phyloP scores from a whole-genome alignment of 1,140 invertebrate species.

The Sycophaga agraensis region DNA sequence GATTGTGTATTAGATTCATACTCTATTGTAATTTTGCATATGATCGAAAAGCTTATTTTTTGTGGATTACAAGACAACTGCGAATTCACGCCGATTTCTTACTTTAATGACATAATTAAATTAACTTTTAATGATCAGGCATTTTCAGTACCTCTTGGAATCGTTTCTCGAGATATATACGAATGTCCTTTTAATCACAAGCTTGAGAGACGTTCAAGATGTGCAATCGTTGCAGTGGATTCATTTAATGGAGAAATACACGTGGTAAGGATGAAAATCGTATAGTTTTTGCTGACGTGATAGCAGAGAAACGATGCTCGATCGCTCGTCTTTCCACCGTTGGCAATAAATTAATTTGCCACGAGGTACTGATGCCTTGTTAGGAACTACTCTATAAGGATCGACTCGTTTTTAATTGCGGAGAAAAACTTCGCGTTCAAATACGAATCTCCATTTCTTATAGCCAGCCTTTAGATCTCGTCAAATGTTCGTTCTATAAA shows the following conservation, averaged over 20 bases:
- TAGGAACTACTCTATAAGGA: slow-evolving; percentile 32
- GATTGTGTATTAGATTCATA: too few species aligned
- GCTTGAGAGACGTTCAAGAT: too few species aligned
- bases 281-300: neutral
- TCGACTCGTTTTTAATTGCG: slow-evolving; percentile 33
- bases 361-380: slow-evolving; percentile 32
- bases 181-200: too few species aligned
- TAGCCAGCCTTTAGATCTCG: neutral
- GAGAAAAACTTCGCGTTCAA: slow-evolving; percentile 14
- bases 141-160: too few species aligned
- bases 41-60: too few species aligned
- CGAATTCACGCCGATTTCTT: too few species aligned
- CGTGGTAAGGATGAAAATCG: neutral
- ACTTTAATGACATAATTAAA: too few species aligned
- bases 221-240: too few species aligned
- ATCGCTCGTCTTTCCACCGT: neutral
- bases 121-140: too few species aligned
- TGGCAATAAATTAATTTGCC: slow-evolving; percentile 37
- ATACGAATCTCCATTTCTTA: neutral
- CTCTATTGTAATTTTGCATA: too few species aligned
- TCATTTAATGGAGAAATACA: neutral
- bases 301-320: neutral
- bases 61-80: too few species aligned
- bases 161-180: too few species aligned
- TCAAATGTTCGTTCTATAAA: slow-evolving; percentile 6